A percentile compares a stretch with the other conserved stretches of the same genome.
These are phyloP conservation scores for Eutolmus rufibarbis DNA, from an alignment of 2,888 invertebrate species.

Conservation along the genomic window DNA sequence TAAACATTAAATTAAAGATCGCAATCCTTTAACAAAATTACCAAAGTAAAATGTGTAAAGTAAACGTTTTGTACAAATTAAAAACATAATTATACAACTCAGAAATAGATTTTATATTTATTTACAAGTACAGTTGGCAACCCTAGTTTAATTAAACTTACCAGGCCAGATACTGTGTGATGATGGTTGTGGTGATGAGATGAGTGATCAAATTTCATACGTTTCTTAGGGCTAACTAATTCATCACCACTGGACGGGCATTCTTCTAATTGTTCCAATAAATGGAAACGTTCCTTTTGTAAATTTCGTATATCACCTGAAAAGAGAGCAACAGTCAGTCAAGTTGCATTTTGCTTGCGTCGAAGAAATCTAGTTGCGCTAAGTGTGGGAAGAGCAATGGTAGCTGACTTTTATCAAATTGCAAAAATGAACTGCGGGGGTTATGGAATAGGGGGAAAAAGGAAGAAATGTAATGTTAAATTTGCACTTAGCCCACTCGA, in stretches of 20 bases:
- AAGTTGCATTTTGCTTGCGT: not conserved
- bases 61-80: too few relatives aligned
- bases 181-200: slow-evolving; percentile 59
- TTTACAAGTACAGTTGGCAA: not conserved
- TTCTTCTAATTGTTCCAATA: slow-evolving; percentile 75
- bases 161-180: slow-evolving; percentile 55
- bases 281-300: slow-evolving; percentile 74
- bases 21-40: too few relatives aligned
- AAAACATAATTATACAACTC: too few relatives aligned
- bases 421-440: not conserved
- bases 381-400: not conserved
- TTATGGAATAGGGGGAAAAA: not conserved
- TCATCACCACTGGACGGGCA: slow-evolving; percentile 76
- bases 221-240: slow-evolving; percentile 71
- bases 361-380: not conserved
- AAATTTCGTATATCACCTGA: slow-evolving; percentile 71
- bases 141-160: slow-evolving; percentile 51
- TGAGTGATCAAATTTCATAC: slow-evolving; percentile 68
- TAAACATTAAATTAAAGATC: too few relatives aligned
- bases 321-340: slow-evolving; percentile 53
- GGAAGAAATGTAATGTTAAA: not conserved
- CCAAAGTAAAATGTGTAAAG: too few relatives aligned
- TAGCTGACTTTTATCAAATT: not conserved
- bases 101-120: too few relatives aligned
- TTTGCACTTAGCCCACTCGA: not conserved